These are phyloP conservation scores for Archaeoteleia sp. DNA, from an alignment of 2,888 invertebrate genomes.

Conservation along the genomic window DNA sequence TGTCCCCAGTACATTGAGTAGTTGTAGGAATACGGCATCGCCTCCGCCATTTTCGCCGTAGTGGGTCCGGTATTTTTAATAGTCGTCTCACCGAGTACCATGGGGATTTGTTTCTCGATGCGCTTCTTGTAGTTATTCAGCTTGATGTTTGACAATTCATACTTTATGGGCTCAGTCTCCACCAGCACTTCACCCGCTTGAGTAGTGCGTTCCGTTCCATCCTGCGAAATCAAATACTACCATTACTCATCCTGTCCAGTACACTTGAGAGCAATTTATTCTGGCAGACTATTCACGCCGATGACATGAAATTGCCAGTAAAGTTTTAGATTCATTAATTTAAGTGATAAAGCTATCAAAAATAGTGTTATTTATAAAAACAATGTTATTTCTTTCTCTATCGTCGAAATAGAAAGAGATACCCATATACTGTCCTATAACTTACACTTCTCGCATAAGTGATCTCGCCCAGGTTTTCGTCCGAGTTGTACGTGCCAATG, in stretches of 20 bases:
- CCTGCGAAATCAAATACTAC: conserved; percentile 50
- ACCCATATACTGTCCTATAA: too few species aligned
- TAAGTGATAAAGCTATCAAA: too few species aligned
- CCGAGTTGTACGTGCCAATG: conserved; percentile 82
- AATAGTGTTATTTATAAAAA: too few species aligned
- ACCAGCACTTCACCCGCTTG: conserved; percentile 83
- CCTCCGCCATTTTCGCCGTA: conserved; percentile 82
- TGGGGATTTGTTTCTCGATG: conserved; percentile 70
- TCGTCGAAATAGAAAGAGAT: background rate
- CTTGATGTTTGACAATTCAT: conserved; percentile 83
- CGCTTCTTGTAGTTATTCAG: conserved; percentile 78
- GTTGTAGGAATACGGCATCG: conserved; percentile 83
- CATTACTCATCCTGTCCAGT: background rate
- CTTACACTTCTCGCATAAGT: conserved; percentile 80
- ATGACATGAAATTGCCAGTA: too few species aligned
- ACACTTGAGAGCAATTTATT: background rate
- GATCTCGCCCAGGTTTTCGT: conserved; percentile 81
- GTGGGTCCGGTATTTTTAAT: conserved; percentile 76
- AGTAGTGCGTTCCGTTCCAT: conserved; percentile 60
- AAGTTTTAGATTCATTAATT: too few species aligned
- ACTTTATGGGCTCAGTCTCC: conserved; percentile 86
- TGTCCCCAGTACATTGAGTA: conserved; percentile 88
- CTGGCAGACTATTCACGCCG: too few species aligned
- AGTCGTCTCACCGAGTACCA: conserved; percentile 72
- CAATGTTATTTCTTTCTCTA: too few species aligned